Conservation (phyloP, 1,140 invertebrate species). For the Metopolophium dirhodum region DNA sequence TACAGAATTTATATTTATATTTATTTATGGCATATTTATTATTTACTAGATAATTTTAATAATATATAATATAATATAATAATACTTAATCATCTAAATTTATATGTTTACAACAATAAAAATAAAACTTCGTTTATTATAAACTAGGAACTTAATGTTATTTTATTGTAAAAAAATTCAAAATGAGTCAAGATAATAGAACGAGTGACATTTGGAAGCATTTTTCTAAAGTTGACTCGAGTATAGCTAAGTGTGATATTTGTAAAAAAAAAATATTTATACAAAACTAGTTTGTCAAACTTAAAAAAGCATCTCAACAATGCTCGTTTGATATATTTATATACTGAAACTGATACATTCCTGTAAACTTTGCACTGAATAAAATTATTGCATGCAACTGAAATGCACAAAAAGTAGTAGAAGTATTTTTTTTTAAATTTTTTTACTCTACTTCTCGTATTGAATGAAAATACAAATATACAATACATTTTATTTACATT, state of each 20-base stretch:
- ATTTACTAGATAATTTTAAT: too few species aligned
- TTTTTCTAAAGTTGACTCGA: slow-evolving; percentile 6
- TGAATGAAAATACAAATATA: slow-evolving; percentile 2
- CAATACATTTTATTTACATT: slow-evolving; percentile 9
- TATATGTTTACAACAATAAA: too few species aligned
- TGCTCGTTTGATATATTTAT: slow-evolving; percentile 18
- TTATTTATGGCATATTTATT: too few species aligned
- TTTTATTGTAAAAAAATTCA: slow-evolving; percentile 2
- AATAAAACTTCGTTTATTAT: too few species aligned
- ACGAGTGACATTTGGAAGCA: background rate
- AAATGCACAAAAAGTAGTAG: background rate
- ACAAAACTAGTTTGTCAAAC: background rate
- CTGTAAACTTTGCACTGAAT: background rate
- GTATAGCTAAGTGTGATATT: slow-evolving; percentile 27
- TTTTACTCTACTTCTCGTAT: background rate
- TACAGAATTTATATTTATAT: too few species aligned
- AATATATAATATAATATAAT: too few species aligned
- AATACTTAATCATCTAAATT: too few species aligned
- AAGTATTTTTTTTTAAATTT: background rate
- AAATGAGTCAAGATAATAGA: slow-evolving; percentile 3
- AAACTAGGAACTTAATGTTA: background rate
- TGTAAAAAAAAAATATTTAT: slow-evolving; percentile 29
- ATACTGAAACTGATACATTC: background rate
- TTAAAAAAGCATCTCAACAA: slow-evolving; percentile 7
- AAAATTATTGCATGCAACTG: background rate